Evolutionary conservation across 2,888 invertebrate genomes (phyloP), one percentile per base, ranked within the genome.

Genomic region (Pseudanteris insignis): DNA sequence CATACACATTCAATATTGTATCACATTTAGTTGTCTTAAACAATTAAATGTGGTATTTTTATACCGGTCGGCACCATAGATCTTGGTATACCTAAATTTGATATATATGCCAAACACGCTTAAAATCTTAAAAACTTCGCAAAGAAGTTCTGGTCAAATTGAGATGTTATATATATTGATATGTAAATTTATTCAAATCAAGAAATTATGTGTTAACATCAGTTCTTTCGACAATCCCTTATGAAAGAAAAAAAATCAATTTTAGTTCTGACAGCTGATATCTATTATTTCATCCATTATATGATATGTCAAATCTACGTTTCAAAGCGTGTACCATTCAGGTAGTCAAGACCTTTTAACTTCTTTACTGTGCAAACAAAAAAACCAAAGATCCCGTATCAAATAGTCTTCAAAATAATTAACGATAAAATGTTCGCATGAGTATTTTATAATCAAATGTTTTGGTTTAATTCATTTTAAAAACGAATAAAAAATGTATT

Each of bases 111-210:
- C 29, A 28, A 36, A 46, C 46, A n/a, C 36, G 36, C 46, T 32
- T 18, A 36, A 47, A 14, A 12, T 18, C 24, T 29, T 21, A 30
- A 21, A 8, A 30, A 30, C 15, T 10, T 24, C 26, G 12, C 18
- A 29, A 36, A 9, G 28, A 9, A 34, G 8, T 34, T 46, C 21
- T 24, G 24, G 14, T 48, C 32, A 48, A 48, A 38, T 38, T 48
- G 28, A 15, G 37, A n/a, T n/a, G n/a, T n/a, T n/a, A n/a, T n/a
- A n/a, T n/a, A 48, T 25, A 48, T 48, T 38, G 37, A 38, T 37
- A 48, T 48, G 48, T 10, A 48, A 48, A 48, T 48, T 11, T 48
- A 48, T 37, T 48, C 48, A 30, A 30, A 47, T 30, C 21, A 9
- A 10, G 29, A 47, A 14, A 38, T 25, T 18, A 14, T 38, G n/a